phyloP scores from a whole-genome alignment of 2,797 vertebrate genomes.

The Acestrorhynchus altus region DNA sequence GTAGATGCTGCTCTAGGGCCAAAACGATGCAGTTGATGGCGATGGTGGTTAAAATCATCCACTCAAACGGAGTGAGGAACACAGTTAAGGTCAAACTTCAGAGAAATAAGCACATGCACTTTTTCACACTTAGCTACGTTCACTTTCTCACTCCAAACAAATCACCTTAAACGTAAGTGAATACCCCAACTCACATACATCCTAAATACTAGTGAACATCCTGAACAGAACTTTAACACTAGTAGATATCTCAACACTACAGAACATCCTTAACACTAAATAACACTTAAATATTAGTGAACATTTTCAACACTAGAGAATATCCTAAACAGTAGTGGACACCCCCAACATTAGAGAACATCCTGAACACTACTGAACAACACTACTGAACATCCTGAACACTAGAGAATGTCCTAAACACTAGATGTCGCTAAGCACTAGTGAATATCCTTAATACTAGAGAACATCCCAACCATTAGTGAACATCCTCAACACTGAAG shows the following conservation, averaged over 20 bases:
- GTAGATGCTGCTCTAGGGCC: constrained; percentile 92
- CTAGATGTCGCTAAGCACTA: too few species aligned
- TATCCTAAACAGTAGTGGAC: background rate
- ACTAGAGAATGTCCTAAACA: background rate
- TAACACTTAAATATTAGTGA: background rate
- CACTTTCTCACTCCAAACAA: background rate
- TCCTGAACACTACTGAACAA: background rate
- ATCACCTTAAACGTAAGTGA: too few species aligned
- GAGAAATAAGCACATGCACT: background rate
- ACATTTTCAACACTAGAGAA: too few species aligned
- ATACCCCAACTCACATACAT: too few species aligned
- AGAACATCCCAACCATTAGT: background rate
- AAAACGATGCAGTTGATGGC: constrained; percentile 96
- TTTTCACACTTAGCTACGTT: background rate
- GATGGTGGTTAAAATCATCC: constrained; percentile 96
- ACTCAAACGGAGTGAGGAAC: constrained; percentile 88
- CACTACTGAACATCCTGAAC: background rate
- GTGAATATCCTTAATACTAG: background rate
- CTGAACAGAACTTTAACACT: too few species aligned
- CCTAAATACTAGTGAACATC: too few species aligned
- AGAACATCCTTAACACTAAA: background rate
- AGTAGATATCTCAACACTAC: background rate
- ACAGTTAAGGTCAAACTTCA: constrained; percentile 67
- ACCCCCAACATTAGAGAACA: background rate
- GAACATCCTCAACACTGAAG: background rate